A percentile compares a stretch with the other conserved stretches of the same genome.
Conservation (phyloP, 2,113 vertebrate genomes). For the Brachionichthys hirsutus region DNA sequence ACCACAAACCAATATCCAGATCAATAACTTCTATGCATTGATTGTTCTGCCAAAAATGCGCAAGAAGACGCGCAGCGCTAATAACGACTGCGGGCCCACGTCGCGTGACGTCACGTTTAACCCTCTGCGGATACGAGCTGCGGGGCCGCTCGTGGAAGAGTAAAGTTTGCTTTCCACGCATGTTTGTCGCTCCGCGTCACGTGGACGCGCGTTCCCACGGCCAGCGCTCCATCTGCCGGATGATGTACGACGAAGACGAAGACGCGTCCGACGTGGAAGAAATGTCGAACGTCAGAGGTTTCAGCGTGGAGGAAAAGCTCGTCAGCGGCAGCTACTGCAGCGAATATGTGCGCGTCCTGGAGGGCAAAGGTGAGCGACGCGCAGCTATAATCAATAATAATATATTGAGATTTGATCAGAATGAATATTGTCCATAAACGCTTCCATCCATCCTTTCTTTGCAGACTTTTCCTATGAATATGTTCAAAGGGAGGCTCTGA, state of each 20-base stretch:
- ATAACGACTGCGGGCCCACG: too few species aligned
- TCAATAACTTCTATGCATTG: too few species aligned
- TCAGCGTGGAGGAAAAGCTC: constrained; percentile 94
- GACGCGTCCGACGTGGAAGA: constrained; percentile 95
- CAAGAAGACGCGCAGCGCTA: too few species aligned
- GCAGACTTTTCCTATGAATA: constrained; percentile 97
- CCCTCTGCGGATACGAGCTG: too few species aligned
- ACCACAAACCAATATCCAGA: too few species aligned
- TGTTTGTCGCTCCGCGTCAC: background rate
- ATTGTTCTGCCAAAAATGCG: too few species aligned
- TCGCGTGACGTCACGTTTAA: too few species aligned
- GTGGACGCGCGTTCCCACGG: constrained; percentile 34
- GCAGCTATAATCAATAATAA: background rate
- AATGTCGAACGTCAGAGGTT: constrained; percentile 89
- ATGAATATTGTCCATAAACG: background rate
- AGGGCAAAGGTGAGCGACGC: constrained; percentile 89
- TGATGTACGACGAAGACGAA: constrained; percentile 92
- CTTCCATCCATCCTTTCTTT: constrained; percentile 26
- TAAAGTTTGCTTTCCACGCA: constrained; percentile 2
- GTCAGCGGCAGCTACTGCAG: constrained; percentile 82
- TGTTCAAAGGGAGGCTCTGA: constrained; percentile 92
- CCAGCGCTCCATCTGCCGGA: constrained; percentile 88
- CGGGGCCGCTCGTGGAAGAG: too few species aligned
- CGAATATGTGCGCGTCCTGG: constrained; percentile 87
- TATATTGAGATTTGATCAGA: background rate